Percentiles rank a stretch among this genome's conserved stretches.
Evolutionary conservation across 2,888 invertebrate genomes (phyloP).

Genomic region (Drosophila demipolita): DNA sequence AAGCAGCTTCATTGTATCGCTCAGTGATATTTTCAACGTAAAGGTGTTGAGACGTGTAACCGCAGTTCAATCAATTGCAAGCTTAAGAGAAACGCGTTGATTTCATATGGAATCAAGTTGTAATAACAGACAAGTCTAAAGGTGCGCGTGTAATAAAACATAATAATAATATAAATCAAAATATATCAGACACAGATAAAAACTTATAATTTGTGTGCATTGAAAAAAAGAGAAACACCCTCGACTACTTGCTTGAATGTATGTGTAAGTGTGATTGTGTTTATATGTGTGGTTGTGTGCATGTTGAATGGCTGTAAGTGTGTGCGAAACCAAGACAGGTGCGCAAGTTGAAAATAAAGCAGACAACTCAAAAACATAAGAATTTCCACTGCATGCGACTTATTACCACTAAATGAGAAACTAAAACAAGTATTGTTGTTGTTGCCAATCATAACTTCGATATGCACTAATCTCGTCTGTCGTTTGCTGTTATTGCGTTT

Average conservation of each 20-base stretch:
- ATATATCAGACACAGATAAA: constrained; percentile 18
- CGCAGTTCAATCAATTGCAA: constrained; percentile 27
- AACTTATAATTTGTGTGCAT: constrained; percentile 42
- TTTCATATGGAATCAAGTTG: constrained; percentile 39
- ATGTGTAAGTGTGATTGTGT: constrained; percentile 21
- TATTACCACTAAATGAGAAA: constrained; percentile 29
- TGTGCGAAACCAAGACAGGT: constrained; percentile 57
- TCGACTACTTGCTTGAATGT: constrained; percentile 19
- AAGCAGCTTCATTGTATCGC: constrained; percentile 14
- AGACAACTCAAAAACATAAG: constrained; percentile 29
- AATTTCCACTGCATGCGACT: constrained; percentile 14
- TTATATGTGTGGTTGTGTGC: constrained; percentile 10
- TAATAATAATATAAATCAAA: constrained; percentile 23
- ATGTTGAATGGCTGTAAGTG: constrained; percentile 33
- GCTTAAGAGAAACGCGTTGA: constrained; percentile 43
- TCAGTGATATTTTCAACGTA: constrained; percentile 49
- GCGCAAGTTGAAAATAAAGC: constrained; percentile 36
- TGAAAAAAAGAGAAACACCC: constrained; percentile 32
- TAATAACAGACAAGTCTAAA: constrained; percentile 28
- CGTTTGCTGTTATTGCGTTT: constrained; percentile 67
- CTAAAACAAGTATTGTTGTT: constrained; percentile 34
- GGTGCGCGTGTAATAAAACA: constrained; percentile 26
- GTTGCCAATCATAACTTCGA: constrained; percentile 50
- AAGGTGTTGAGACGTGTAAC: constrained; percentile 41
- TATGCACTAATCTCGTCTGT: constrained; percentile 54